phyloP scores from a whole-genome alignment of 2,888 invertebrate genomes.

The Autographa pulchrina region DNA sequence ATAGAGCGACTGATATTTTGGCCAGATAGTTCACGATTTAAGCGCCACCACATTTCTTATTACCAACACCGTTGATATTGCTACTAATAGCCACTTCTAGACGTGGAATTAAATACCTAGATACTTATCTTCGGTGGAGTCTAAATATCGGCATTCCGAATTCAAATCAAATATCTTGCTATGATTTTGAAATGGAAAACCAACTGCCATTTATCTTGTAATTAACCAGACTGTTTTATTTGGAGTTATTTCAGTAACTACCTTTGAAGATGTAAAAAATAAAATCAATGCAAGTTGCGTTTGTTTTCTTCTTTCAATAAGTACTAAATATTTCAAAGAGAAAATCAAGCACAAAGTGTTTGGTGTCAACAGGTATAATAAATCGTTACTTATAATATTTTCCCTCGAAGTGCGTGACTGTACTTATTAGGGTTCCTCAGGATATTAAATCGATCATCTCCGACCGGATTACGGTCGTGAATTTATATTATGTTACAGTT shows the following conservation, averaged over 20 bases:
- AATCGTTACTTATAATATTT: conserved; percentile 35
- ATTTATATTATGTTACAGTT: conserved; percentile 64
- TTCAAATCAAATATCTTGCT: conserved; percentile 39
- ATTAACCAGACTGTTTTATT: conserved; percentile 43
- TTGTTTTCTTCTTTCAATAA: conserved; percentile 13
- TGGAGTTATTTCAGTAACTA: conserved; percentile 31
- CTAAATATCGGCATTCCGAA: conserved; percentile 46
- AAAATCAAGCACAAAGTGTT: conserved; percentile 8
- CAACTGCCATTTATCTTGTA: conserved; percentile 44
- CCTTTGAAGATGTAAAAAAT: conserved; percentile 13
- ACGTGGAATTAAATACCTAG: conserved; percentile 49
- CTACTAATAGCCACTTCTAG: conserved; percentile 46
- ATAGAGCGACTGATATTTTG: conserved; percentile 45
- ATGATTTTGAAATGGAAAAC: conserved; percentile 51
- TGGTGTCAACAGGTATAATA: conserved; percentile 26
- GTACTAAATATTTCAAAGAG: conserved; percentile 24
- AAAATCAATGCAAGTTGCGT: conserved; percentile 15
- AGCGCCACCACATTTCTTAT: conserved; percentile 44
- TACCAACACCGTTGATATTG: conserved; percentile 38
- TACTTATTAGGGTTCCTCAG: conserved; percentile 46
- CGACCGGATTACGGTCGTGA: conserved; percentile 61
- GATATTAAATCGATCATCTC: conserved; percentile 53
- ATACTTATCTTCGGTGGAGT: conserved; percentile 44
- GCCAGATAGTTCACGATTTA: conserved; percentile 48
- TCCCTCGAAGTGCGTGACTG: conserved; percentile 37